Conservation (phyloP, 1,140 invertebrate species). For the Atopsyche davidsoni region DNA sequence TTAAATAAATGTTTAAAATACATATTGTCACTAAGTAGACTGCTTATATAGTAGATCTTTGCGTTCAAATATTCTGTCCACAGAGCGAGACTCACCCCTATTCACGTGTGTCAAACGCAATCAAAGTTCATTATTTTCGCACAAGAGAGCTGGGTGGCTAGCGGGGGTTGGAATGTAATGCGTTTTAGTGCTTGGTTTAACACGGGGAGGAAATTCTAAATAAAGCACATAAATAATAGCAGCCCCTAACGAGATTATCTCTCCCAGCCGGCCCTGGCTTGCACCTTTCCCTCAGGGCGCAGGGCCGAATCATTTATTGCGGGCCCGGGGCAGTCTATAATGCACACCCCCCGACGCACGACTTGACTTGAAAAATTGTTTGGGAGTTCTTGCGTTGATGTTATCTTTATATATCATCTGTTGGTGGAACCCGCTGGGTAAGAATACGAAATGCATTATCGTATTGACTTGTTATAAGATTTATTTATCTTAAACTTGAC, state of each 20-base stretch:
- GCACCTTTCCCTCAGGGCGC: background rate
- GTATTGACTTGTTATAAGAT: no score
- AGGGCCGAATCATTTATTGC: background rate
- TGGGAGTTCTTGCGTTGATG: no score
- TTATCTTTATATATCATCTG: no score
- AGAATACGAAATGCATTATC: no score
- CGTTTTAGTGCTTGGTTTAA: conserved; percentile 28
- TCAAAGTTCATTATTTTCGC: conserved; percentile 29
- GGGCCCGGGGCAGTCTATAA: background rate
- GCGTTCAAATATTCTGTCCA: no score
- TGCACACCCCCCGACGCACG: background rate
- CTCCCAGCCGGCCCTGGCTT: conserved; percentile 2
- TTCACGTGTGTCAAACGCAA: conserved; percentile 25
- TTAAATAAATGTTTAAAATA: no score
- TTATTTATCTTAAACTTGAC: no score
- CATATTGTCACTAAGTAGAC: no score
- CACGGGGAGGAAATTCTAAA: conserved; percentile 24
- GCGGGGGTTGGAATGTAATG: conserved; percentile 18
- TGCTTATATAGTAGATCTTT: no score
- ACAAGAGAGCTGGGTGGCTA: background rate
- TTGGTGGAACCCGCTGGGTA: no score
- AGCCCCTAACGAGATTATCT: conserved; percentile 25
- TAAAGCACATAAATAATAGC: conserved; percentile 27
- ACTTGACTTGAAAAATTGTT: no score
- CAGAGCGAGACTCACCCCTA: background rate